phyloP scores from a whole-genome alignment of 2,113 vertebrate genomes.

The Melanerpes aurifrons region DNA sequence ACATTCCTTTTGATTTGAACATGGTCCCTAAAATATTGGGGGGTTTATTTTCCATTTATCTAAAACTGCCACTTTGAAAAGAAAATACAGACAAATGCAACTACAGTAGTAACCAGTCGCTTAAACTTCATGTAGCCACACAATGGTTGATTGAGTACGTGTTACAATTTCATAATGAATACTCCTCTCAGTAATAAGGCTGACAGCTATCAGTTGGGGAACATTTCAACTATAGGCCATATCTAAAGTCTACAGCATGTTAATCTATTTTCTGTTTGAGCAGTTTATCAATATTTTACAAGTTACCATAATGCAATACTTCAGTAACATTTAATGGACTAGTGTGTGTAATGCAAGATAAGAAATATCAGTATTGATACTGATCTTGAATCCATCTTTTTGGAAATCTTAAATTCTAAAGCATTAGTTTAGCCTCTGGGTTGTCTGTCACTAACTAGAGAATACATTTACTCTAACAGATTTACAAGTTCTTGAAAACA shows the following conservation, averaged over 20 bases:
- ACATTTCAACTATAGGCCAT: not conserved
- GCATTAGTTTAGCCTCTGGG: not conserved
- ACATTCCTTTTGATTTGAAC: not conserved
- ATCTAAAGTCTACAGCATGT: not conserved
- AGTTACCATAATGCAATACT: not conserved
- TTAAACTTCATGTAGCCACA: not conserved
- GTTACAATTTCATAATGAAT: not conserved
- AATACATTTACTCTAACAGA: slow-evolving; percentile 56
- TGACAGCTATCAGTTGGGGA: not conserved
- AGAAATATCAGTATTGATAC: not conserved
- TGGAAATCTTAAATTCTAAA: not conserved
- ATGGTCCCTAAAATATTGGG: not conserved
- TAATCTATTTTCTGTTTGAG: not conserved
- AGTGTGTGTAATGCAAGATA: not conserved
- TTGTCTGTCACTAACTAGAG: not conserved
- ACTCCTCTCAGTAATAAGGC: not conserved
- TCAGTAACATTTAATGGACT: not conserved
- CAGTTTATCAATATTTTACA: not conserved
- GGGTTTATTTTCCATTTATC: not conserved
- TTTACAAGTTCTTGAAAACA: slow-evolving; percentile 60
- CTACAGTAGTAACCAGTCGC: not conserved
- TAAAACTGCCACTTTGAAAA: not conserved
- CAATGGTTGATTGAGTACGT: not conserved
- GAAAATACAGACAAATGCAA: not conserved
- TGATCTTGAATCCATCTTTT: not conserved